Conservation (phyloP, 2,797 vertebrate genomes). For the Varecia variegata region DNA sequence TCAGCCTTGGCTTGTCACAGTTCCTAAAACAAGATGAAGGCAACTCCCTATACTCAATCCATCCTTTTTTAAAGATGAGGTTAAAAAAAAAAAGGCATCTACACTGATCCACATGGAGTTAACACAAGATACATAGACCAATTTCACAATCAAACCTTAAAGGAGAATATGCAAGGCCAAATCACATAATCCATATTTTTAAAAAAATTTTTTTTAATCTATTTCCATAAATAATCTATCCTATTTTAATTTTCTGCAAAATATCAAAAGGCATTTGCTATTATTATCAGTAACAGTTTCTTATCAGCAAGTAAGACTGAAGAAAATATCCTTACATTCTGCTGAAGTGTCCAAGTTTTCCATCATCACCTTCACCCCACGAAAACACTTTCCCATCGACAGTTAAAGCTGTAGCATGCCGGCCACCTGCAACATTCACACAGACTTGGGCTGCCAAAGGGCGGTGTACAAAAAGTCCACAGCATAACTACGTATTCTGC, state of each 20-base stretch:
- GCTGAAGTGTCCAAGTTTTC: constrained; percentile 98
- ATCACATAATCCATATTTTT: not conserved
- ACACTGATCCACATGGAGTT: not conserved
- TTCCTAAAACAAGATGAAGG: constrained; percentile 87
- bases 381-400: constrained; percentile 99
- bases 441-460: rapidly evolving
- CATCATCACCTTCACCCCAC: constrained; percentile 99
- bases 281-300: not conserved
- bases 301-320: not conserved
- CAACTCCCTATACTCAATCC: not conserved
- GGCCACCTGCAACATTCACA: constrained; percentile 87
- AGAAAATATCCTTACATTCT: constrained; percentile 90
- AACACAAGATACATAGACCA: not conserved
- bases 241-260: not conserved
- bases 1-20: constrained; percentile 97
- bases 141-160: not conserved
- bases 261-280: not conserved
- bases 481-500: too few species aligned
- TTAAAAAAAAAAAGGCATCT: not conserved
- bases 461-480: not conserved
- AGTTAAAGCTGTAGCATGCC: constrained; percentile 97
- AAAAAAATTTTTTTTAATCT: not conserved
- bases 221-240: not conserved
- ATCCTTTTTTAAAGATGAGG: not conserved
- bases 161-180: not conserved